A percentile compares a stretch with the other conserved stretches of the same genome.
Conservation (phyloP, 2,113 vertebrate genomes). For the Anhinga anhinga region DNA sequence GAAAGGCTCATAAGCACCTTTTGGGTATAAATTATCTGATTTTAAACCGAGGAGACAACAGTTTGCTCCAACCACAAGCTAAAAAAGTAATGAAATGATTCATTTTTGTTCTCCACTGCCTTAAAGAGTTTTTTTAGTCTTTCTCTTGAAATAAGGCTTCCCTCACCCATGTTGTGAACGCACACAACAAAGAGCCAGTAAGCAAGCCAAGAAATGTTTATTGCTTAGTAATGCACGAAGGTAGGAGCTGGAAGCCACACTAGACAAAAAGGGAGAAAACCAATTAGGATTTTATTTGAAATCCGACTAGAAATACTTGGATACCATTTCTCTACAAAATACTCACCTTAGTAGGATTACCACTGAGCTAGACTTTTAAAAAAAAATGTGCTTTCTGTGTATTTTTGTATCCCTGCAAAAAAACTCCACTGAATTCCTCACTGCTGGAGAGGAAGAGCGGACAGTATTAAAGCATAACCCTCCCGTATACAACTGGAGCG, state of each 20-base stretch:
- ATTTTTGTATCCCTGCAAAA: background rate
- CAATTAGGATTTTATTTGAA: background rate
- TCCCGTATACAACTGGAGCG: background rate
- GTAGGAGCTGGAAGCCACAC: background rate
- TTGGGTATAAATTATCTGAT: background rate
- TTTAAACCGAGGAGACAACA: background rate
- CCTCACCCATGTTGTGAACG: background rate
- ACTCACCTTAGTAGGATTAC: background rate
- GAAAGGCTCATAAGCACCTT: background rate
- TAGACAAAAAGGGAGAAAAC: background rate
- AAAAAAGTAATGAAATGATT: background rate
- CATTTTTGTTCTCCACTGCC: background rate
- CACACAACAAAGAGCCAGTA: background rate
- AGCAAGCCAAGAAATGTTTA: constrained; percentile 25
- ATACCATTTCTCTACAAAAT: background rate
- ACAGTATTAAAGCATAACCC: background rate
- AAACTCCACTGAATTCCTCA: background rate
- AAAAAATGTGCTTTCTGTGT: background rate
- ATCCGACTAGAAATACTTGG: background rate
- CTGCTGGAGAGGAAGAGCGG: background rate
- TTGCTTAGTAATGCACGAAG: background rate
- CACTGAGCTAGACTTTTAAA: background rate
- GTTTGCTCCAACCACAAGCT: background rate
- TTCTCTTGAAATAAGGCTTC: background rate
- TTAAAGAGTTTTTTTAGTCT: background rate